Conservation (phyloP, 2,797 vertebrate genomes). For the Coregonus sp. region DNA sequence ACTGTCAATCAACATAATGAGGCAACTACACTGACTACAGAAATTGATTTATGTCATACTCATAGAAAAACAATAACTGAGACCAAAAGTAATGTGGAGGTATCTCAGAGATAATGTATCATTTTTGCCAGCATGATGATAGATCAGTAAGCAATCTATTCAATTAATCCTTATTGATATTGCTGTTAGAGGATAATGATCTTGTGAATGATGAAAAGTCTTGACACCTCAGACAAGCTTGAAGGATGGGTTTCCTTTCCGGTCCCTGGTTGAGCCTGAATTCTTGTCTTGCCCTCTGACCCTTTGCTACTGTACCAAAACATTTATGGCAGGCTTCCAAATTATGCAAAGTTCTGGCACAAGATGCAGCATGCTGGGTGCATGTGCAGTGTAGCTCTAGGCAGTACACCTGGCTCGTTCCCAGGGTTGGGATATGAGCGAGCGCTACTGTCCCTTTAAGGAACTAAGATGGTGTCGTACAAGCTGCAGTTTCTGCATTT, state of each 20-base stretch:
- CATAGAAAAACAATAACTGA: background rate
- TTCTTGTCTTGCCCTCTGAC: background rate
- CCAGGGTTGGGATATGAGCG: constrained; percentile 46
- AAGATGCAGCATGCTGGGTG: constrained; percentile 6
- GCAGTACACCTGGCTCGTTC: constrained; percentile 54
- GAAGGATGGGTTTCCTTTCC: background rate
- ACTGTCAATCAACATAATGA: background rate
- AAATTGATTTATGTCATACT: background rate
- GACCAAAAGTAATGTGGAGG: background rate
- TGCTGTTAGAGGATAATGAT: background rate
- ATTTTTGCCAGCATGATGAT: background rate
- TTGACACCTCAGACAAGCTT: background rate
- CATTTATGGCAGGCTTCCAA: too few relatives aligned
- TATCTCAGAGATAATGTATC: background rate
- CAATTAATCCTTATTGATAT: background rate
- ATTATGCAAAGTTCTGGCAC: constrained; percentile 8
- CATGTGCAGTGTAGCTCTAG: constrained; percentile 28
- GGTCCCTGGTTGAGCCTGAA: background rate
- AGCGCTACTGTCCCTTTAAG: constrained; percentile 62
- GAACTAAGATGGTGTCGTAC: constrained; percentile 72
- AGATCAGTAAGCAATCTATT: background rate
- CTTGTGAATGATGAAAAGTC: background rate
- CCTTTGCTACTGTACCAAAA: background rate
- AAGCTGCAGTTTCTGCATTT: constrained; percentile 71
- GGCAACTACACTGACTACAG: background rate